Conservation (phyloP, 1,140 invertebrate genomes). For the Papilio machaon region DNA sequence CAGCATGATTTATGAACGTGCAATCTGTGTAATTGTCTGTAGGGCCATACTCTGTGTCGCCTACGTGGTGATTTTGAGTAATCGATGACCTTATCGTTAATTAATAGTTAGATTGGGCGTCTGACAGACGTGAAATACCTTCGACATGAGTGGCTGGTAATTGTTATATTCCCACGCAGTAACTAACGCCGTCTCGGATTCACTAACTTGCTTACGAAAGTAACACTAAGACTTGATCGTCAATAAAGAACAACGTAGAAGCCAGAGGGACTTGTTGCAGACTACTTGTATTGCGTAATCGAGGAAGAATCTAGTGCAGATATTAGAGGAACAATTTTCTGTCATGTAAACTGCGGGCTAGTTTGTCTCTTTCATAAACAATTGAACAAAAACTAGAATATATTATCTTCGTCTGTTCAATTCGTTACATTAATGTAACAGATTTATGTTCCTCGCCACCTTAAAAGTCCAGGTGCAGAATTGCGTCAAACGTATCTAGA, state of each 20-base stretch:
- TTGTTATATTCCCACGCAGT: constrained; percentile 34
- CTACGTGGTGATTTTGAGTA: constrained; percentile 29
- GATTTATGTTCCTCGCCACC: constrained; percentile 20
- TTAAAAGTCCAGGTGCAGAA: constrained; percentile 26
- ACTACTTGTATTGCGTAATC: too few species aligned
- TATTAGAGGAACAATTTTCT: not conserved
- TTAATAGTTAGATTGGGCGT: constrained; percentile 19
- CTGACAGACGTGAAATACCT: constrained; percentile 33
- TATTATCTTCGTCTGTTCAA: not conserved
- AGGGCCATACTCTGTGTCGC: constrained; percentile 14
- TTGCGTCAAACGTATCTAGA: constrained; percentile 35
- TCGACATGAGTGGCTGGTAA: constrained; percentile 28
- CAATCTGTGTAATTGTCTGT: constrained; percentile 28
- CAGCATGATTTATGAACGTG: constrained; percentile 27
- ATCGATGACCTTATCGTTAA: constrained; percentile 32
- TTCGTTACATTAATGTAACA: constrained; percentile 10
- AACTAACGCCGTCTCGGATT: not conserved
- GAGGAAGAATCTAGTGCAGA: not conserved
- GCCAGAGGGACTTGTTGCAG: not conserved
- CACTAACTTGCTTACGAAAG: not conserved
- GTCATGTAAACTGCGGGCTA: not conserved
- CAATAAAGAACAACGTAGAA: not conserved
- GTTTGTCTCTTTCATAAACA: not conserved
- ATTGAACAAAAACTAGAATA: not conserved
- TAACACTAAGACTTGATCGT: not conserved